These are phyloP conservation scores for Aurelia sp. DNA, from an alignment of 30 jellyfish, hydroid and myxozoan genomes.

Conservation along the genomic window DNA sequence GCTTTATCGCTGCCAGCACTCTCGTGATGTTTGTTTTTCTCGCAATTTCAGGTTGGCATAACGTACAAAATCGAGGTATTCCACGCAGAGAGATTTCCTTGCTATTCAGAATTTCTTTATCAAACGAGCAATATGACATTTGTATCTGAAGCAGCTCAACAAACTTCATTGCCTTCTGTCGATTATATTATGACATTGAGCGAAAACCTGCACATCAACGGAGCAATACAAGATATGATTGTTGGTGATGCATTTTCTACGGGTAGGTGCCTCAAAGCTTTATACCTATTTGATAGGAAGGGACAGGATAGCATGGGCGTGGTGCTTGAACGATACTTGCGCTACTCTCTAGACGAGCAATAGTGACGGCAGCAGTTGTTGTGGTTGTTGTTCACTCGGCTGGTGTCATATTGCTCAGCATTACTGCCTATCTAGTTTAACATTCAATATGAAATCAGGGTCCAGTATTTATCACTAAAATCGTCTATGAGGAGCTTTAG, in stretches of 20 bases:
- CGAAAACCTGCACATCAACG: conserved; percentile 60
- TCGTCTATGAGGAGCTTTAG: no score
- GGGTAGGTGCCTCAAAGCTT: conserved; percentile 31
- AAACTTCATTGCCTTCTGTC: conserved; percentile 52
- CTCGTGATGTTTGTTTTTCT: neutral
- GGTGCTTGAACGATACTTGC: no score
- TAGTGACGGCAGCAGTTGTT: no score
- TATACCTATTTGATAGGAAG: neutral
- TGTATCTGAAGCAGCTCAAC: conserved; percentile 51
- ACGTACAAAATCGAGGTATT: conserved; percentile 74
- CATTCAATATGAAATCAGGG: no score
- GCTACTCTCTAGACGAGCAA: no score
- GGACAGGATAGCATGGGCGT: no score
- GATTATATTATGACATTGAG: conserved; percentile 61
- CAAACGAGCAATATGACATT: conserved; percentile 76
- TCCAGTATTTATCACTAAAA: no score
- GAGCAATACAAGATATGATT: conserved; percentile 60
- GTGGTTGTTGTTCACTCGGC: no score
- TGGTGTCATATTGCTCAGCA: no score
- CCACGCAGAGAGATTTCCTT: conserved; percentile 88
- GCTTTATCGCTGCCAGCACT: neutral
- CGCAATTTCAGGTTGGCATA: conserved; percentile 51
- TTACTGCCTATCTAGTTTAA: no score
- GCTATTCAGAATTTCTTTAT: conserved; percentile 74
- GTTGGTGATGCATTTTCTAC: conserved; percentile 73